A percentile compares a stretch with the other conserved stretches of the same genome.
Evolutionary conservation across 2,888 invertebrate species (phyloP).

Genomic region (Operophtera brumata): DNA sequence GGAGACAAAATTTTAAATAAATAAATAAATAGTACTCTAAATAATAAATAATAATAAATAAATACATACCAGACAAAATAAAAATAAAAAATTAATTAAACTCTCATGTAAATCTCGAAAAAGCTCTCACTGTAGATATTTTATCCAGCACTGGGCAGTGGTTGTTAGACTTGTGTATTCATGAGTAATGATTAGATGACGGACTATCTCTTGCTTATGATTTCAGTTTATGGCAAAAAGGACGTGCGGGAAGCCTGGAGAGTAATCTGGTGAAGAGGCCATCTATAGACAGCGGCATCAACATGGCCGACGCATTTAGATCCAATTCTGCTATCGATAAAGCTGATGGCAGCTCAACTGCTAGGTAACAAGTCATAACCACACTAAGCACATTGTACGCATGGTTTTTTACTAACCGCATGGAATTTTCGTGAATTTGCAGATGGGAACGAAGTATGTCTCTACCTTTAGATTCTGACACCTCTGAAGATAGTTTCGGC

Average conservation of each 20-base stretch:
- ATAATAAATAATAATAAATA: no score
- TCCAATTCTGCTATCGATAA: conserved; percentile 73
- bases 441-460: conserved; percentile 88
- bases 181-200: no score
- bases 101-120: no score
- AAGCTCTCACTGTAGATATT: no score
- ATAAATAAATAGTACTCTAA: no score
- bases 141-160: no score
- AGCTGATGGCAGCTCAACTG: conserved; percentile 66
- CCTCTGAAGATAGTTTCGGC: conserved; percentile 69
- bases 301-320: conserved; percentile 82
- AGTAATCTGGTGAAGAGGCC: conserved; percentile 85
- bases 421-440: conserved; percentile 39
- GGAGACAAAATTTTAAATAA: no score
- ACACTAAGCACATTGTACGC: background rate
- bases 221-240: conserved; percentile 75
- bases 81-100: no score
- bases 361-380: conserved; percentile 55
- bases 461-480: conserved; percentile 80
- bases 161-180: no score
- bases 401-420: conserved; percentile 16
- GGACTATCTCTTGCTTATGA: background rate
- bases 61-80: no score
- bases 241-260: conserved; percentile 67
- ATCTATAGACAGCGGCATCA: conserved; percentile 90